These are phyloP conservation scores for Euschistus heros DNA, from an alignment of 1,140 invertebrate species.

Conservation along the genomic window DNA sequence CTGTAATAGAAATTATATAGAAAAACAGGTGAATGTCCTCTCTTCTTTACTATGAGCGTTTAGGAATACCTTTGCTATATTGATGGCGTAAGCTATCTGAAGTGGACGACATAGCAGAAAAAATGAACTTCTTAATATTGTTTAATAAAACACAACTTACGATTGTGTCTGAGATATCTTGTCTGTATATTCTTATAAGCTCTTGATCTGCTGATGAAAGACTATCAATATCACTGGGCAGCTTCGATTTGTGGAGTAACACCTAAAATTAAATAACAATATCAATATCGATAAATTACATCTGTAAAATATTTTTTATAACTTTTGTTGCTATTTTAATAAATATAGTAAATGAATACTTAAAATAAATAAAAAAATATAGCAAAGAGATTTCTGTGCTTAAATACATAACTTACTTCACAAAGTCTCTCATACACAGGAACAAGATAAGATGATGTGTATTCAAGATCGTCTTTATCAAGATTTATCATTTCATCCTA, in stretches of 20 bases:
- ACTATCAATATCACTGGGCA: constrained; percentile 40
- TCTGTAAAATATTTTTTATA: too few relatives aligned
- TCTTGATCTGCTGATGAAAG: constrained; percentile 67
- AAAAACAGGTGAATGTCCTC: too few relatives aligned
- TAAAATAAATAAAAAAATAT: too few relatives aligned
- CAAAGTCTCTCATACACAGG: constrained; percentile 52
- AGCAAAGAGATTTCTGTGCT: too few relatives aligned
- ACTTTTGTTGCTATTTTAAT: too few relatives aligned
- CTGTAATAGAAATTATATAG: too few relatives aligned
- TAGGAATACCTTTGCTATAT: too few relatives aligned
- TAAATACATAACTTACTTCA: constrained; percentile 1
- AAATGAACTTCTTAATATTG: neutral
- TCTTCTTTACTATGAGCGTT: too few relatives aligned
- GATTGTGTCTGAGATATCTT: constrained; percentile 81
- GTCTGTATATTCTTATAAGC: constrained; percentile 76
- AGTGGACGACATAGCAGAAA: too few relatives aligned
- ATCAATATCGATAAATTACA: too few relatives aligned
- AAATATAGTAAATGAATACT: too few relatives aligned
- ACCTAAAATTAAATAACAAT: constrained; percentile 42
- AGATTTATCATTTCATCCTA: constrained; percentile 50
- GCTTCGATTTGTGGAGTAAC: constrained; percentile 53
- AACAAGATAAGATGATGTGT: constrained; percentile 42
- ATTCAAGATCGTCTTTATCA: constrained; percentile 40
- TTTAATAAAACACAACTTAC: constrained; percentile 38
- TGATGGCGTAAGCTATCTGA: too few relatives aligned